Evolutionary conservation across 1,140 invertebrate genomes (phyloP), one percentile per base, ranked within the genome.

Genomic region (Aradophagus sp.): DNA sequence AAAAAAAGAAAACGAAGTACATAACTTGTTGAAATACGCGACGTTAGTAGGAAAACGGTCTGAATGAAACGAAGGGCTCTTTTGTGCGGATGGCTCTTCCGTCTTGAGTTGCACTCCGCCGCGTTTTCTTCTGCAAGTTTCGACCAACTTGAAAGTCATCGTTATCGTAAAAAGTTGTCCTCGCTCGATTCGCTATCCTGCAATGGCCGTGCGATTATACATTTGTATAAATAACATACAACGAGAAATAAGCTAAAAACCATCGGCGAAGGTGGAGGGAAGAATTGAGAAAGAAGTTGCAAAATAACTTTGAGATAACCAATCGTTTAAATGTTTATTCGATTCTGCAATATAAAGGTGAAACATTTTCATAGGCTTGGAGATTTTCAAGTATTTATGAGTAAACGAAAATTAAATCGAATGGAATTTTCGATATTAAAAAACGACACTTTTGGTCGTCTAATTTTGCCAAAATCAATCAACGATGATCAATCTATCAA

Each of bases 91-190:
- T 47, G 13, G 55, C 55, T 68, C 55, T 62, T 62, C 56, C 44
- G 36, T 62, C 59, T 58, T 58, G 45, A 63, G 67, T 63, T 52
- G 56, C 50, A 41, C 47, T 61, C 42, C 34, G n/a, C 15, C 55
- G 44, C 16, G 45, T 48, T 63, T 69, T 63, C 67, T 70, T 58
- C 36, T 16, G 14, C 45, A 70, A 31, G 63, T 58, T 70, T 63
- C 58, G 32, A 38, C 47, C 32, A 55, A 68, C 34, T 63, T 63
- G 52, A 61, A 61, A 63, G 23, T 39, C 45, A 35, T 63, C 67
- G 67, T 70, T 70, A 70, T 62, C 50, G 56, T 62, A 62, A 63
- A 70, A 70, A 70, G 36, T 70, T 52, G 56, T 69, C 52, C 41
- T 36, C 26, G n/a, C 53, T 61, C 39, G 48, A 68, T 55, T 48